phyloP scores from a whole-genome alignment of 1,140 invertebrate genomes.

The Cotesia vestalis region DNA sequence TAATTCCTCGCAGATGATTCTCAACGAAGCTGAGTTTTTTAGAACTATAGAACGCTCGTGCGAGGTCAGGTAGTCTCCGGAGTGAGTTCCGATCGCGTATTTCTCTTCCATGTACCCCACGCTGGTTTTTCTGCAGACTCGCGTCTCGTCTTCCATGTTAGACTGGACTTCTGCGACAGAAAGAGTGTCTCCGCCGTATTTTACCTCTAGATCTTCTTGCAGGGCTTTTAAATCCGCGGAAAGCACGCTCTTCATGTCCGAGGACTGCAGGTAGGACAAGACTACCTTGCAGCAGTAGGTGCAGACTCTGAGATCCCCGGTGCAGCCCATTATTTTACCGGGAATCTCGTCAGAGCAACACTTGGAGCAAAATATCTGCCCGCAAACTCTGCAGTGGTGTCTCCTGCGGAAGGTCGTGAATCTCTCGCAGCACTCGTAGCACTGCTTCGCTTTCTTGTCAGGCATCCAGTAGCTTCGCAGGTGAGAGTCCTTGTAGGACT shows the following conservation, averaged over 20 bases:
- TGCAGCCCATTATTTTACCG: slow-evolving; percentile 87
- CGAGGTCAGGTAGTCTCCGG: slow-evolving; percentile 66
- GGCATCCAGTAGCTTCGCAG: slow-evolving; percentile 98
- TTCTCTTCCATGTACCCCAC: slow-evolving; percentile 82
- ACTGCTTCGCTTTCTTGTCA: slow-evolving; percentile 94
- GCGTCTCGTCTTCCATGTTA: slow-evolving; percentile 51
- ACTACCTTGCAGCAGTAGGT: slow-evolving; percentile 95
- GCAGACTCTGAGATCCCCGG: slow-evolving; percentile 88
- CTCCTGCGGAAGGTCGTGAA: slow-evolving; percentile 92
- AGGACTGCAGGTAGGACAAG: slow-evolving; percentile 85
- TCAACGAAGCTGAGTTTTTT: slow-evolving; percentile 78
- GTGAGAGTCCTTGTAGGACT: slow-evolving; percentile 86
- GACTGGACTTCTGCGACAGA: slow-evolving; percentile 47
- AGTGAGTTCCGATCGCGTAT: slow-evolving; percentile 68
- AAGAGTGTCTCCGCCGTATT: slow-evolving; percentile 66
- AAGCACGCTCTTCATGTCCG: slow-evolving; percentile 77
- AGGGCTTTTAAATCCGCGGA: slow-evolving; percentile 81
- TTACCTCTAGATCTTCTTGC: slow-evolving; percentile 82
- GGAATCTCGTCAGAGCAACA: slow-evolving; percentile 96
- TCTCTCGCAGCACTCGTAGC: slow-evolving; percentile 92
- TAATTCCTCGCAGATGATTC: slow-evolving; percentile 79
- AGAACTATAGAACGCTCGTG: slow-evolving; percentile 73
- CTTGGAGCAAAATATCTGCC: slow-evolving; percentile 97
- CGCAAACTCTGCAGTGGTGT: slow-evolving; percentile 96
- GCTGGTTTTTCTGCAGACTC: slow-evolving; percentile 70